These are phyloP conservation scores for Megaptera novaeangliae DNA, from an alignment of 2,113 vertebrate species.

Conservation along the genomic window DNA sequence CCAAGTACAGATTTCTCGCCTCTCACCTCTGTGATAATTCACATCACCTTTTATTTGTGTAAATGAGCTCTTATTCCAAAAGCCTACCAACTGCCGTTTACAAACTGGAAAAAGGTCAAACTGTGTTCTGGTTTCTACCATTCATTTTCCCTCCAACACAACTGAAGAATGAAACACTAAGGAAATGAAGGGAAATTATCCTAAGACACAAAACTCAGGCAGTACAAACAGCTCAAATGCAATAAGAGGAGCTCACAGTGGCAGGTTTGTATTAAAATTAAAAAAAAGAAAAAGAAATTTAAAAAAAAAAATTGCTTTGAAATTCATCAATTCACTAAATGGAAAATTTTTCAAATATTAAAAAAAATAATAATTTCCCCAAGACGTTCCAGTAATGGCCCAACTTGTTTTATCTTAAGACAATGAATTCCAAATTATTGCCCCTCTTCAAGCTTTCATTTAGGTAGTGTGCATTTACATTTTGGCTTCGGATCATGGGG, in stretches of 20 bases:
- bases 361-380: slow-evolving; percentile 29
- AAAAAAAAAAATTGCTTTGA: slow-evolving; percentile 41
- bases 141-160: slow-evolving; percentile 15
- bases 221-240: slow-evolving; percentile 38
- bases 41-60: background rate
- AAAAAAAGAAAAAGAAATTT: background rate
- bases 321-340: slow-evolving; percentile 39
- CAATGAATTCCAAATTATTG: slow-evolving; percentile 53
- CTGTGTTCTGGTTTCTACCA: slow-evolving; percentile 6
- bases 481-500: background rate
- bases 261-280: background rate
- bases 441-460: slow-evolving; percentile 6
- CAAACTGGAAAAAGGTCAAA: slow-evolving; percentile 37
- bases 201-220: slow-evolving; percentile 39
- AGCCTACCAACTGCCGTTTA: background rate
- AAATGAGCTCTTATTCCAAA: background rate
- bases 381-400: slow-evolving; percentile 38
- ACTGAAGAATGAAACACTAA: slow-evolving; percentile 19
- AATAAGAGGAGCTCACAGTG: background rate
- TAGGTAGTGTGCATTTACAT: background rate
- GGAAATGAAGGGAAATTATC: slow-evolving; percentile 34
- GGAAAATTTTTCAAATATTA: slow-evolving; percentile 20
- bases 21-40: background rate
- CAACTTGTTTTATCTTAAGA: slow-evolving; percentile 46
- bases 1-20: background rate